Evolutionary conservation across 2,888 invertebrate genomes (phyloP), one percentile per base, ranked within the genome.

Genomic region (Conomelus anceps): DNA sequence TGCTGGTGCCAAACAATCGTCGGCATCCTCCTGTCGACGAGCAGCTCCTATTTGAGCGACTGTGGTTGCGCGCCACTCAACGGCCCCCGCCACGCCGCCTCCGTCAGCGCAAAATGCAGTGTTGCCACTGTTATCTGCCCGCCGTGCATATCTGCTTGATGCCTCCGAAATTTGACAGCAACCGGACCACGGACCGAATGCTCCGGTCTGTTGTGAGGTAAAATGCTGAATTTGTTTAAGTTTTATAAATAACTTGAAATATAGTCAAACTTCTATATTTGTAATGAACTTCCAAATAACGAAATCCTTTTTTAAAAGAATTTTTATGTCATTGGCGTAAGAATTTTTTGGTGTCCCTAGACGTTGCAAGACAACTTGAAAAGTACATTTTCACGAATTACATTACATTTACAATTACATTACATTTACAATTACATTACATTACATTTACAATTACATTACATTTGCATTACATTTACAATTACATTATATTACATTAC

Each of bases 11-110:
- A 24, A 9, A 22, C 23, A 11, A 22, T 23, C 85, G 85, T 22
- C 85, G 85, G 22, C 85, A 85, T 20, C 22, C 86, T 17, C 4
- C 26, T 23, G 22, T 29, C 22, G 95, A 95, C 92, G 95, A 96
- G 91, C 94, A 96, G 90, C 94, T 95, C 63, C 95, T 96, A 89
- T 96, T 96, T 93, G 96, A 96, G 92, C 94, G 96, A 22, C 94
- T 96, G 88, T 96, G 96, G 96, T 94, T 96, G 85, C 96, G 96
- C 89, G 95, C 95, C 85, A 95, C 86, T 0, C 86, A 24, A n/a
- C 24, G 22, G 95, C 92, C 93, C 93, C 63, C 88, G 22, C 88
- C 88, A 20, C 26, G 88, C 22, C 88, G 41, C 26, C n/a, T n/a
- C 22, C n/a, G 88, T n/a, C 29, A 86, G 22, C 29, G 86, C 22